A percentile compares a stretch with the other conserved stretches of the same genome.
Conservation (phyloP, 2,797 vertebrate genomes). For the Otolemur crassicaudatus region DNA sequence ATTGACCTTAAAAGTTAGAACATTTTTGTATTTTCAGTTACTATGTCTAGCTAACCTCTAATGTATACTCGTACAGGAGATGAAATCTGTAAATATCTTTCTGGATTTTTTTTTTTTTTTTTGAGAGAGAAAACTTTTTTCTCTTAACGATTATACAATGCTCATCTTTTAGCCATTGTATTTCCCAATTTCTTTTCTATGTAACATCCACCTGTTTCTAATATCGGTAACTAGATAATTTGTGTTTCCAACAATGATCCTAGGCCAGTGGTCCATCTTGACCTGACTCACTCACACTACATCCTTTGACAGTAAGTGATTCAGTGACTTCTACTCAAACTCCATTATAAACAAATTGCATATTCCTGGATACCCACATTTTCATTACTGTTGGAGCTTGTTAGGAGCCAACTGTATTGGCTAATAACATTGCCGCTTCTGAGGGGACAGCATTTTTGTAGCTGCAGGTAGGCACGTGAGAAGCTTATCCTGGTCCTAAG, state of each 20-base stretch:
- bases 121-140: not conserved
- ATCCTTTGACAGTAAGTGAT: slow-evolving; percentile 60
- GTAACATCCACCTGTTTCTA: slow-evolving; percentile 13
- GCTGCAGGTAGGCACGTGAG: not conserved
- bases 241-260: slow-evolving; percentile 41
- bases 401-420: not conserved
- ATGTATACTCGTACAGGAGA: not conserved
- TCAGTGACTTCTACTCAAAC: not conserved
- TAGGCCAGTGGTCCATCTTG: slow-evolving; percentile 2
- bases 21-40: not conserved
- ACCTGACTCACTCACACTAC: slow-evolving; percentile 19
- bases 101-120: not conserved
- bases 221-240: not conserved
- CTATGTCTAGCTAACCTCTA: not conserved
- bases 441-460: not conserved
- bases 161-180: not conserved
- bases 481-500: not conserved
- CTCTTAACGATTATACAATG: not conserved
- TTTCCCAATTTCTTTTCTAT: not conserved
- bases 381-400: not conserved
- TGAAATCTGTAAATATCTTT: not conserved
- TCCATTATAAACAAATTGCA: slow-evolving; percentile 42
- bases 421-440: not conserved
- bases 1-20: not conserved
- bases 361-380: not conserved